Evolutionary conservation across 2,797 vertebrate genomes (phyloP).

Genomic region (Leucoraja ocellata): DNA sequence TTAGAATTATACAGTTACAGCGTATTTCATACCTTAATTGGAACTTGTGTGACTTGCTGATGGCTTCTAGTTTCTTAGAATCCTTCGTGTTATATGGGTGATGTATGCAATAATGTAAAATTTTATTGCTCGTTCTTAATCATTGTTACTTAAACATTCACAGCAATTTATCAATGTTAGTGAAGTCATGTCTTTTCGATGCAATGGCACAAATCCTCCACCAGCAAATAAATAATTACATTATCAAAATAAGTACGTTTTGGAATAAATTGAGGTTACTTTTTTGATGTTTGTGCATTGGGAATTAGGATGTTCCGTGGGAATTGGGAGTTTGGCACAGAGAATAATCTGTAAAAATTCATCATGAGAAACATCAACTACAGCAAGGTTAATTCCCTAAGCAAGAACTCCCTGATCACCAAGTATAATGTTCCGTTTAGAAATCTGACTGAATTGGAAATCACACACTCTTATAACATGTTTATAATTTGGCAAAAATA

Average conservation of each 20-base stretch:
- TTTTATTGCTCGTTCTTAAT: neutral
- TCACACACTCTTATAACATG: neutral
- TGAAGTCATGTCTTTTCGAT: neutral
- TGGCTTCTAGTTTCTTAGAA: neutral
- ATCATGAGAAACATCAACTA: neutral
- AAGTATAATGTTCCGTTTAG: neutral
- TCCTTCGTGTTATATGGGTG: neutral
- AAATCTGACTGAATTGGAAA: neutral
- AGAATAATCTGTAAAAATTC: neutral
- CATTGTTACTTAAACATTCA: slow-evolving; percentile 14
- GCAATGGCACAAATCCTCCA: neutral
- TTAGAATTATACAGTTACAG: neutral
- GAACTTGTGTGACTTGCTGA: neutral
- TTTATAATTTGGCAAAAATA: neutral
- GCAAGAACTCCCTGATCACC: neutral
- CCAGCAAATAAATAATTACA: neutral
- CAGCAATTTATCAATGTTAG: neutral
- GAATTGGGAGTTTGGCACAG: neutral
- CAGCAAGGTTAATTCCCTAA: neutral
- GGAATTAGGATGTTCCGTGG: neutral
- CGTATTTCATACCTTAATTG: neutral
- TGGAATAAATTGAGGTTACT: neutral
- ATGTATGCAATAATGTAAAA: neutral
- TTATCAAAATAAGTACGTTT: slow-evolving; percentile 10
- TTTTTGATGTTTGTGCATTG: neutral